Evolutionary conservation across 2,113 vertebrate species (phyloP).

Genomic region (Leucoraja erinaceus): DNA sequence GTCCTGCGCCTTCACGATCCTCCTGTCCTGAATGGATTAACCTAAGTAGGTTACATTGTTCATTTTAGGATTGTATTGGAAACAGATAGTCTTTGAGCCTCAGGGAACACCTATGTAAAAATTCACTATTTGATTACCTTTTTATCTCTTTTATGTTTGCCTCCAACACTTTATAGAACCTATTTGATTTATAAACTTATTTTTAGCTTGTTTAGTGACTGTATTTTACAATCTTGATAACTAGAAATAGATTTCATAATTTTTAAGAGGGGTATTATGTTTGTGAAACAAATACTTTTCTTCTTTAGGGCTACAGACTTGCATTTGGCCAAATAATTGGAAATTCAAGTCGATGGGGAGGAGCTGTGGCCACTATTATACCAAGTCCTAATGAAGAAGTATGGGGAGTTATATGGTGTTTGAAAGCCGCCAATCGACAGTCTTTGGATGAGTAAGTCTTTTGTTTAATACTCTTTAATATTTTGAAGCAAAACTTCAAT

Average conservation of each 20-base stretch:
- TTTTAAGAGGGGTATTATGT: neutral
- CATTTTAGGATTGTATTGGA: too few species aligned
- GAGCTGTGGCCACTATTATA: conserved; percentile 77
- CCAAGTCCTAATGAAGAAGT: conserved; percentile 71
- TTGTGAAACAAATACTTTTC: conserved; percentile 42
- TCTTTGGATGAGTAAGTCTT: conserved; percentile 73
- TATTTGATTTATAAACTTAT: neutral
- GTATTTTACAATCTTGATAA: neutral
- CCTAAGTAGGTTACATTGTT: too few species aligned
- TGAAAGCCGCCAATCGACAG: conserved; percentile 61
- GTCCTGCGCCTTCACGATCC: too few species aligned
- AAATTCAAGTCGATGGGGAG: conserved; percentile 67
- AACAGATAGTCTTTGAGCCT: too few species aligned
- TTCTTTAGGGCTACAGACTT: conserved; percentile 71
- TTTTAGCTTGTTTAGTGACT: neutral
- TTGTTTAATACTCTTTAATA: neutral
- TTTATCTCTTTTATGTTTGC: too few species aligned
- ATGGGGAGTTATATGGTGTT: conserved; percentile 86
- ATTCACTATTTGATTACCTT: too few species aligned
- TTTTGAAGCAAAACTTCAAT: neutral
- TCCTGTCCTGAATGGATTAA: too few species aligned
- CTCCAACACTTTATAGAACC: neutral
- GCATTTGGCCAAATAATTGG: conserved; percentile 70
- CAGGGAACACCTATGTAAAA: too few species aligned
- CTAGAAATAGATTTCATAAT: neutral